Evolutionary conservation across 1,140 invertebrate species (phyloP), one percentile per base, ranked within the genome.

Genomic region (Drosophila burlai): DNA sequence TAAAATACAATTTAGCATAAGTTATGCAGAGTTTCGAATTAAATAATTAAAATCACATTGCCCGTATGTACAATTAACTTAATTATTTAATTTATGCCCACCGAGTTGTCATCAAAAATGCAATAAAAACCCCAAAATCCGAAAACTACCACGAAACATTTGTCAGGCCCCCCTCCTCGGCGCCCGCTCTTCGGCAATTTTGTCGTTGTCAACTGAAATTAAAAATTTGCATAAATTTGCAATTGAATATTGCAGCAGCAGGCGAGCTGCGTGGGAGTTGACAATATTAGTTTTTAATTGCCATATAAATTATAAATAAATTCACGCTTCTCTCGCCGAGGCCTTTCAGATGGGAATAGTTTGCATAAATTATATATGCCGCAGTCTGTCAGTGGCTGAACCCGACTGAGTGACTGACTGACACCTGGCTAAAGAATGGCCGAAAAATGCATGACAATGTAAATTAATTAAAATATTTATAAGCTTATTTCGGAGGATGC

Each of bases 281-380:
- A 80, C 84, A 87, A 87, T 83, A 87, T 87, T 87, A 87, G 83
- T 89, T 87, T 87, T 89, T 87, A 87, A 87, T 87, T 87, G 83
- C 83, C 76, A 87, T 89, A 89, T 84, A 87, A 87, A 87, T 87
- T 87, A 87, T 83, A 87, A 89, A 89, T 87, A 89, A 89, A 89
- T 86, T 71, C 67, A 61, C 60, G 61, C 64, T 65, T 49, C 55
- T 55, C 24, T 46, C 58, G 61, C 55, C 66, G 26, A 62, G 55
- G 50, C 75, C 38, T 66, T 77, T 36, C 36, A 18, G 61, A 81
- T 61, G 76, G 54, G 49, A 80, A 83, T 81, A 84, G 67, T 83
- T 81, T 87, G 84, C 84, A 87, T 87, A 87, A 78, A 89, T 89
- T 83, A 83, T 74, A 11, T 34, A 24, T 47, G n/a, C 21, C 49